These are phyloP conservation scores for Melanaphis sacchari DNA, from an alignment of 1,140 invertebrate genomes.

Conservation along the genomic window DNA sequence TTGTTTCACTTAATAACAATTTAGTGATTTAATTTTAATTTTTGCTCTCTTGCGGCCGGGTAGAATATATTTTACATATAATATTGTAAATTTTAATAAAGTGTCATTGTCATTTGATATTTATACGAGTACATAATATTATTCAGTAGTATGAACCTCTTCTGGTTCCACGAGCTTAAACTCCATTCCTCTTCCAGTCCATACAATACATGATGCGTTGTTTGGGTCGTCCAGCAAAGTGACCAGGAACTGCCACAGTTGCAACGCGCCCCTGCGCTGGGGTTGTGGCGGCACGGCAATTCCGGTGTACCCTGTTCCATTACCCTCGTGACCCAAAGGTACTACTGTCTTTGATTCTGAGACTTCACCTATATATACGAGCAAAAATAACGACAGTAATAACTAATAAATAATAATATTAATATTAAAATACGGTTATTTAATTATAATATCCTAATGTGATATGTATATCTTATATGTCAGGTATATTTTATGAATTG, in stretches of 20 bases:
- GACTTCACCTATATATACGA: not conserved
- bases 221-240: constrained; percentile 84
- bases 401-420: not conserved
- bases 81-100: too few species aligned
- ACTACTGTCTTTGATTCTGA: not conserved
- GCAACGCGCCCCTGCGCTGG: constrained; percentile 79
- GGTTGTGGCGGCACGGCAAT: not conserved
- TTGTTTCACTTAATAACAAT: too few species aligned
- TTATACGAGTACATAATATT: not conserved
- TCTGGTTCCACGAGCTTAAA: constrained; percentile 95
- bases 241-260: constrained; percentile 94
- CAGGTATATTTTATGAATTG: not conserved
- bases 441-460: not conserved
- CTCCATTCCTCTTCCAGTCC: constrained; percentile 93
- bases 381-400: not conserved
- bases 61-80: too few species aligned
- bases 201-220: constrained; percentile 89
- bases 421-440: too few species aligned
- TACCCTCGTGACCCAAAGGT: not conserved
- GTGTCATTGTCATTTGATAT: not conserved
- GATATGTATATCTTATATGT: not conserved
- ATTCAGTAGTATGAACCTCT: constrained; percentile 70
- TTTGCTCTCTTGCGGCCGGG: too few species aligned
- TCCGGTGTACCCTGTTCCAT: not conserved
- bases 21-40: too few species aligned